Base-by-base conservation (phyloP, 2,888 invertebrate species). In the Cancer borealis region DNA sequence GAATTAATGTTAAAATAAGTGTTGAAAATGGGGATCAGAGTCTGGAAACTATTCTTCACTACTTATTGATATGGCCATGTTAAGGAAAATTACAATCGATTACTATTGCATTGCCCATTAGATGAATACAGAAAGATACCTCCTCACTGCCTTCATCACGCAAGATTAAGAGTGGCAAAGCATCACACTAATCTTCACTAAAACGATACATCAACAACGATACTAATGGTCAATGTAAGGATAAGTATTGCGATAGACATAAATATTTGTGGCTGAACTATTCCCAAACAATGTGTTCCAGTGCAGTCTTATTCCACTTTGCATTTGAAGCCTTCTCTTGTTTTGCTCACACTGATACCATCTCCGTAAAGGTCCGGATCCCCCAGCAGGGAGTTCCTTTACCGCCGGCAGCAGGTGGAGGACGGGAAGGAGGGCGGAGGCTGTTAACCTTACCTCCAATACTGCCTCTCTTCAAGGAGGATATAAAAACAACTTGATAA, bases 221-320 rank as follows among this genome's bases (percentile, higher is more conserved):
- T 84, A 84, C 30, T 2, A 84, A 14, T 39, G 84, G 84, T 84
- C 14, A 84, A 84, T 14, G 12, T 84, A 84, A 39, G 10, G 26
- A 73, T n/a, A 73, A 39, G 17, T 84, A 39, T 84, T 39, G 30
- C 30, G 8, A 84, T 84, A 84, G 39, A 84, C 39, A 84, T 84
- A 26, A 84, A 84, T 39, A 84, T 84, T 39, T 84, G n/a, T 39
- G 14, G 39, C 30, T 39, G 30, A 17, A 17, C 30, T 84, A 79
- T 79, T 79, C 73, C 73, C 73, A 26, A 79, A 26, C 73, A 79
- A n/a, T n/a, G 73, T 30, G 84, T 84, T 84, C 84, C 39, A n/a
- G 39, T 39, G 14, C 39, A 84, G 84, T 84, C 39, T 84, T 84
- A 84, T 84, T 84, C 39, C 39, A 84, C 84, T 84, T 84, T 84